A percentile compares a stretch with the other conserved stretches of the same genome.
Conservation (phyloP, 1,140 invertebrate genomes). For the Aphidius gifuensis region DNA sequence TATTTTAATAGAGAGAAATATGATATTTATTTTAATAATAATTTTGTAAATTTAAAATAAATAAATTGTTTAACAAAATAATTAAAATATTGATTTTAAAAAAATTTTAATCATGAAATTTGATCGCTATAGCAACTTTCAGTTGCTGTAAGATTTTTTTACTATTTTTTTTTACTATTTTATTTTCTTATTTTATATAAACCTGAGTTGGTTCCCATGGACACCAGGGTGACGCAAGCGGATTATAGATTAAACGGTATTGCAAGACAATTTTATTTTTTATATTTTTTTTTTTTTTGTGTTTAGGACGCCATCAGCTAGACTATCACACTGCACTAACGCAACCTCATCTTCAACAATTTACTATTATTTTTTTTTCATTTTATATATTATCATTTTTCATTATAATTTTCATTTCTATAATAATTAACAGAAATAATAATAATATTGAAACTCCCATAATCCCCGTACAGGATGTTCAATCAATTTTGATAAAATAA, state of each 20-base stretch:
- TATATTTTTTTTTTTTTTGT: neutral
- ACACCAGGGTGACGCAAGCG: slow-evolving; percentile 24
- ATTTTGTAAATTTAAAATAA: too few species aligned
- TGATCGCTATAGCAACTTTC: neutral
- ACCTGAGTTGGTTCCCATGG: slow-evolving; percentile 23
- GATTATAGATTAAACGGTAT: slow-evolving; percentile 27
- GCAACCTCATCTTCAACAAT: neutral
- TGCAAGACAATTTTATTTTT: slow-evolving; percentile 21
- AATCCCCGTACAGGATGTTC: neutral
- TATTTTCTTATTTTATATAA: slow-evolving; percentile 9
- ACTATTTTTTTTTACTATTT: neutral
- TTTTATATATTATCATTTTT: neutral
- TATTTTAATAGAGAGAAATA: too few species aligned
- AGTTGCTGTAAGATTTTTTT: neutral
- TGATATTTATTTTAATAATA: too few species aligned
- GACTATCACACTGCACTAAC: neutral
- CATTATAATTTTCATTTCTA: neutral
- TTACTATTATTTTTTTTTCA: neutral
- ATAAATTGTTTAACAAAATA: too few species aligned
- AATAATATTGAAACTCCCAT: too few species aligned
- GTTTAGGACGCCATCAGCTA: too few species aligned
- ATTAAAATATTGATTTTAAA: slow-evolving; percentile 1
- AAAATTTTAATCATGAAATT: slow-evolving; percentile 2
- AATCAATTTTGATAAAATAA: neutral
- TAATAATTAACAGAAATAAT: neutral